phyloP scores from a whole-genome alignment of 2,888 invertebrate species.

The Phasia obesa region DNA sequence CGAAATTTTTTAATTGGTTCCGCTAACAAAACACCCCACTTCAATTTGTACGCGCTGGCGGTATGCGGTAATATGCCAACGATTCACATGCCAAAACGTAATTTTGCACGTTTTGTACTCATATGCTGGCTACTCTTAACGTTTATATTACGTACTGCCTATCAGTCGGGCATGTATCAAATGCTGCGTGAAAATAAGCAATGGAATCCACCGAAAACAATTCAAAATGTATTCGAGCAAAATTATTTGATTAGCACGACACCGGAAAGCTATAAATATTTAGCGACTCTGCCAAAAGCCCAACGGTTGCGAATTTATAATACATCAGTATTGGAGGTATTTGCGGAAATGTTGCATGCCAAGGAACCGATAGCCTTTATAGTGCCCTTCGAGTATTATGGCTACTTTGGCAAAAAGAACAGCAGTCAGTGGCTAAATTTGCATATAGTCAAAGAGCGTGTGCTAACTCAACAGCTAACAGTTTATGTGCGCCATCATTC shows the following conservation, averaged over 20 bases:
- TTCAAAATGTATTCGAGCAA: slow-evolving; percentile 73
- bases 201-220: slow-evolving; percentile 76
- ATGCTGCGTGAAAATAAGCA: slow-evolving; percentile 75
- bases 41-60: slow-evolving; percentile 72
- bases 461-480: slow-evolving; percentile 76
- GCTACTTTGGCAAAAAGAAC: slow-evolving; percentile 74
- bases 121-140: slow-evolving; percentile 75
- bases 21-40: slow-evolving; percentile 70
- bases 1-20: slow-evolving; percentile 73
- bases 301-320: slow-evolving; percentile 68
- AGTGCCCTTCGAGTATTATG: slow-evolving; percentile 77
- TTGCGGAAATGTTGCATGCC: slow-evolving; percentile 68
- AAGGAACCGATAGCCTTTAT: slow-evolving; percentile 74
- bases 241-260: slow-evolving; percentile 74
- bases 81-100: slow-evolving; percentile 71
- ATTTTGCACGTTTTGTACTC: slow-evolving; percentile 75
- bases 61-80: slow-evolving; percentile 72
- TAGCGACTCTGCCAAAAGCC: slow-evolving; percentile 74
- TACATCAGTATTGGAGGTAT: slow-evolving; percentile 74
- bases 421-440: slow-evolving; percentile 71
- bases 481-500: slow-evolving; percentile 76
- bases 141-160: slow-evolving; percentile 76
- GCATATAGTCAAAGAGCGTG: slow-evolving; percentile 75
- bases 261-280: slow-evolving; percentile 72
- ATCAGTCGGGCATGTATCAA: slow-evolving; percentile 78